Evolutionary conservation across 2,888 invertebrate genomes (phyloP), one percentile per base, ranked within the genome.

Genomic region (Caenorhabditis sulstoni): DNA sequence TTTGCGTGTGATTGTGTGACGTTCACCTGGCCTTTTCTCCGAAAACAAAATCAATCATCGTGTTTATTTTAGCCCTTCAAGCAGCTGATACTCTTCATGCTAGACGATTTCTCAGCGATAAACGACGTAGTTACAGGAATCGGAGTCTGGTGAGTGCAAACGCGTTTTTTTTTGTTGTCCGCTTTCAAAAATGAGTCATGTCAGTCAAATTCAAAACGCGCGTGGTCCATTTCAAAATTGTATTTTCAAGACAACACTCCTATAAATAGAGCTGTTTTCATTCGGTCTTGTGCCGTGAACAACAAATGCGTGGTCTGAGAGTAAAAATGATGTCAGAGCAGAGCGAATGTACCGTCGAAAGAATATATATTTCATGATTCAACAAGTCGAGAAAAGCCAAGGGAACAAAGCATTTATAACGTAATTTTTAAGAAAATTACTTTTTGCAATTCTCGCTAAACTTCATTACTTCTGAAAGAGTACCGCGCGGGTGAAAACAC

Each of bases 51-150:
- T n/a, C 9, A 41, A 16, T 22, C n/a, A 37, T 75, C 45, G 29
- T 66, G 23, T 53, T 57, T 5, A 49, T 57, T 68, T 50, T 57
- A 78, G 78, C 71, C n/a, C 67, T 71, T 11, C 79, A 81, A 64
- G 70, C 82, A 41, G 53, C 79, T 59, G 84, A 84, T 62, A 53
- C 81, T 20, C 57, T 81, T 0, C 67, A 76, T 50, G 62, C 76
- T 1, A 55, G 77, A 18, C 57, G 73, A 52, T 84, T 82, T 70
- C 64, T 84, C 29, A 76, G 78, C 44, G 84, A 84, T 53, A 76
- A 81, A 52, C 59, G 84, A n/a, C 55, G 73, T 22, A 82, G 82
- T 62, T 84, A 84, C 55, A 29, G 82, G 23, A 82, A 84, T 61
- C 61, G 84, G 39, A 84, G 84, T 74, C 55, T 84, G 61, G 84